Base-by-base conservation (phyloP, 2,888 invertebrate genomes). In the Tenthredo notha region DNA sequence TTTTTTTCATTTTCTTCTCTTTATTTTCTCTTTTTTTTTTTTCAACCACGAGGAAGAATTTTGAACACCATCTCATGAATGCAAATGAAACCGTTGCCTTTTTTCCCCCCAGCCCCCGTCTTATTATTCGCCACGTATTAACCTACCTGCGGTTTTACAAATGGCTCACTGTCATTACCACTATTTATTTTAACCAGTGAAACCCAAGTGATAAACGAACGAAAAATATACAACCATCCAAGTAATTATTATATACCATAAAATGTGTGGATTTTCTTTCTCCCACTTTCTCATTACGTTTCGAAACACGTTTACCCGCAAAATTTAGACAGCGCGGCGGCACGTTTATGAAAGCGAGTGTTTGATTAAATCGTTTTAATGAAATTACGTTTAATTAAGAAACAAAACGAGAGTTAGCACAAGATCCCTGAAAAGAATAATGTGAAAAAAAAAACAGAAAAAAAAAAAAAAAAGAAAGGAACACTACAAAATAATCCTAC, bases 61-160 rank as follows among this genome's bases (percentile, higher is more conserved):
- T 90, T 89, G 85, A 87, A 84, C 86, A 84, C 78, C 86, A 89
- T 89, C 92, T 92, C 92, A 92, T 92, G 92, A 92, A 92, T 92
- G 92, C 91, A 92, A 92, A 92, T 92, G 92, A 92, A 92, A 92
- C 91, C 89, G 90, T 89, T 90, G 88, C 87, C 88, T 87, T 87
- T 87, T 86, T 29, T 18, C 21, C 33, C 43, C 61, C 65, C 58
- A 58, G 15, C 33, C 43, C 61, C 65, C 58, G 67, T 54, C 74
- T 74, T 61, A 18, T 84, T 75, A 33, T 33, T 47, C 77, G 21
- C 65, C 82, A 83, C 43, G 84, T 84, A 84, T 67, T 84, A 77
- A 47, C 77, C 54, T 58, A 65, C 85, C 54, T 21, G 29, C 50
- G 29, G 40, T 43, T 47, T 70, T 54, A 78, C 78, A 78, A 78